Evolutionary conservation across 2,888 invertebrate species (phyloP), one percentile per base, ranked within the genome.

Genomic region (Chromoteleia sp.): DNA sequence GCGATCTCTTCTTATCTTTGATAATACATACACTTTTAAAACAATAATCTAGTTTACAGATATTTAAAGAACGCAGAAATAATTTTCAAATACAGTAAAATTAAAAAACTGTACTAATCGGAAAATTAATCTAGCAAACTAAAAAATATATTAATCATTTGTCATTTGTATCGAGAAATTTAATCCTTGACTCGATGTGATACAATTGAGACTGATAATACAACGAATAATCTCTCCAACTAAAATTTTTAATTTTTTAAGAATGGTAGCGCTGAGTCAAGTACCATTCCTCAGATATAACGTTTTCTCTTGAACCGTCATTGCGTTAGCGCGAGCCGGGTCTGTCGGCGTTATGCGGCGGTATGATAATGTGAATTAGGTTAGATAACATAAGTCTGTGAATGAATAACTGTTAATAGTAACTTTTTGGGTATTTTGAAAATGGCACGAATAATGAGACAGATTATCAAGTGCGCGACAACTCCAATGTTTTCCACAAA

Each of bases 361-460:
- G 33, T n/a, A 21, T n/a, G 17, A 21, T 15, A 12, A 19, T 12
- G 6, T 7, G 1, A 33, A 33, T 8, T 5, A 33, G 33, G 33
- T 33, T 33, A 33, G 33, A 8, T 33, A 1, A 10, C 10, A 33
- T 8, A 33, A 5, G 10, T 10, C 1, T 5, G 33, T 33, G 10
- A 33, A 33, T 6, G 5, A 33, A 10, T 10, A 1, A 33, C 1
- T 33, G 2, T 10, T 33, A 8, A 33, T 33, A 8, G 25, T 25
- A 33, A 10, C 10, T 33, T 33, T 5, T 8, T 33, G 10, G 10
- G 1, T 33, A 54, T 17, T 39, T 70, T 8, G 3, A 71, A 59
- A 59, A 71, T 71, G 71, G 71, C 71, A 4, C 50, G 71, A 15
- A 5, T 71, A 14, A 10, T 71, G n/a, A 59, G 50, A 6, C 30